Conservation (phyloP, 2,888 invertebrate species). For the Sisyra terminalis region DNA sequence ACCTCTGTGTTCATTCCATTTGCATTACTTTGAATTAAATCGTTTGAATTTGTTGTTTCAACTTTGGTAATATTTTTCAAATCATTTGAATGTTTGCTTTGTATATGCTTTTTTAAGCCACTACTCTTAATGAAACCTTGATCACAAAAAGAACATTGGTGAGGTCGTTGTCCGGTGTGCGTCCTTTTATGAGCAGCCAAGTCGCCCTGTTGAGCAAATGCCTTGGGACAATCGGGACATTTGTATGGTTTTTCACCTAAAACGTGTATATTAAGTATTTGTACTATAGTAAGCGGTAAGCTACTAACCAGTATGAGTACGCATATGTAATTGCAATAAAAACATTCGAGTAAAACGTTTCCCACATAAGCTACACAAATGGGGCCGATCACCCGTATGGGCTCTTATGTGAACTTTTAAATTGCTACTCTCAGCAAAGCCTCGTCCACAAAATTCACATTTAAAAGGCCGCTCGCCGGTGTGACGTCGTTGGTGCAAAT, state of each 20-base stretch:
- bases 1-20: no score
- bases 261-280: conserved; percentile 4
- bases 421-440: conserved; percentile 8
- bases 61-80: no score
- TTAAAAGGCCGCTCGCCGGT: conserved; percentile 9
- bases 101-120: conserved; percentile 12
- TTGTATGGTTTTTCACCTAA: conserved; percentile 8
- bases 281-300: no score
- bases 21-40: no score
- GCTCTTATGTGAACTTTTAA: conserved; percentile 6
- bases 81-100: conserved; percentile 10
- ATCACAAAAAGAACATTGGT: conserved; percentile 11
- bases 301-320: conserved; percentile 7
- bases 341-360: conserved; percentile 8
- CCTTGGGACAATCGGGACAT: conserved; percentile 12
- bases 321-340: conserved; percentile 6
- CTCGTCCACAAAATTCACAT: conserved; percentile 6
- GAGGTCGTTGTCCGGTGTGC: conserved; percentile 15
- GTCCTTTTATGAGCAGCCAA: conserved; percentile 14
- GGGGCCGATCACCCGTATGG: conserved; percentile 7
- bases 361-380: conserved; percentile 7
- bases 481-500: conserved; percentile 7
- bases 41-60: no score
- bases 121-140: conserved; percentile 14
- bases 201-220: conserved; percentile 15